These are phyloP conservation scores for Rhyacophila evoluta DNA, from an alignment of 2,888 invertebrate genomes.

Conservation along the genomic window DNA sequence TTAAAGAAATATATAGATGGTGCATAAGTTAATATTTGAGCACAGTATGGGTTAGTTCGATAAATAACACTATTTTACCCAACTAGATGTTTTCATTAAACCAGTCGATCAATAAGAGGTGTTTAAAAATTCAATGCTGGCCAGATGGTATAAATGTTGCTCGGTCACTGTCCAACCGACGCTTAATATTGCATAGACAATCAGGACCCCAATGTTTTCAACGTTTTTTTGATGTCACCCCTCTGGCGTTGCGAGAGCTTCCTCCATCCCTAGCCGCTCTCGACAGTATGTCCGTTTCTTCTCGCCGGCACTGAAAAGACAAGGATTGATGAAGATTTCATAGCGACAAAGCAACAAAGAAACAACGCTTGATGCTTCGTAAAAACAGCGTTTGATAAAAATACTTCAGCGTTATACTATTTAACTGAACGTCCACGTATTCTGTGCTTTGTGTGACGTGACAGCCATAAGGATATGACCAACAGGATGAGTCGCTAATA, in stretches of 20 bases:
- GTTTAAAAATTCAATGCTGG: background rate
- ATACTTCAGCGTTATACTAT: background rate
- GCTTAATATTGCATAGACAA: slow-evolving; percentile 10
- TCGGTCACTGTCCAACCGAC: background rate
- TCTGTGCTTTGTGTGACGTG: background rate
- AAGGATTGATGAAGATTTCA: slow-evolving; percentile 32
- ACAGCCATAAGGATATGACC: background rate
- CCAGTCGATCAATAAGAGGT: background rate
- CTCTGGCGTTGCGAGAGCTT: background rate
- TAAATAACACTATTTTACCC: too few species aligned
- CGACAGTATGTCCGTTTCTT: background rate
- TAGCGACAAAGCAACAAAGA: slow-evolving; percentile 27
- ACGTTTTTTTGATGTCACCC: slow-evolving; percentile 10
- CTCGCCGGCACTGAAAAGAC: background rate
- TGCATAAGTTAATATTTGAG: too few species aligned
- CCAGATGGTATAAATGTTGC: slow-evolving; percentile 12
- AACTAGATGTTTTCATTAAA: background rate
- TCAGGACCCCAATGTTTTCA: slow-evolving; percentile 1
- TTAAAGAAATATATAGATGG: too few species aligned
- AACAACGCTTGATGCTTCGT: slow-evolving; percentile 5
- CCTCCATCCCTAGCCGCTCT: background rate
- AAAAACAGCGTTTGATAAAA: slow-evolving; percentile 17
- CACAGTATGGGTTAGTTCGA: too few species aligned
- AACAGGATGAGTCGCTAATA: background rate
- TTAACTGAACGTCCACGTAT: background rate